Percentiles rank a stretch among this genome's conserved stretches.
These are phyloP conservation scores for Mellivora capensis DNA, from an alignment of 2,113 vertebrate genomes.

Conservation along the genomic window DNA sequence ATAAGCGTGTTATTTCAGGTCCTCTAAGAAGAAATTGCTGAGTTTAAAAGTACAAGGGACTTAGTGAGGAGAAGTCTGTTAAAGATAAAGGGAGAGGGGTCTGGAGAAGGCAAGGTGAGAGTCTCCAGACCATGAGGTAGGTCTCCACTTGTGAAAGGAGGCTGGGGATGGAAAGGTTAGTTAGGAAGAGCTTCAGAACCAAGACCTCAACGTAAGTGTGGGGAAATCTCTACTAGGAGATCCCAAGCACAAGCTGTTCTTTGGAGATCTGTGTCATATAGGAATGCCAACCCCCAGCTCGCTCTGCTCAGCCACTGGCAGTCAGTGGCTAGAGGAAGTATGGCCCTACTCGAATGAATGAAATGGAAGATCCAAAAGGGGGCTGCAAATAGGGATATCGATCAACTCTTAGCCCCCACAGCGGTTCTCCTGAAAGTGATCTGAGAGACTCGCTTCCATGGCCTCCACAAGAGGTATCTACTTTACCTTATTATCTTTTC, in stretches of 20 bases:
- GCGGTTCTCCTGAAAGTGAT: neutral
- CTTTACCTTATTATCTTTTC: neutral
- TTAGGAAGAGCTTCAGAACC: neutral
- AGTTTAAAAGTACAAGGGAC: neutral
- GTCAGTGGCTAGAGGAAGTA: neutral
- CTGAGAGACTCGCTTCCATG: neutral
- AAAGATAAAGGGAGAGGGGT: neutral
- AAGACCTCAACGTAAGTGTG: neutral
- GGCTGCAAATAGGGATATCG: neutral
- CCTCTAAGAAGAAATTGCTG: neutral
- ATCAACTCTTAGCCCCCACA: neutral
- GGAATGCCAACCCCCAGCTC: neutral
- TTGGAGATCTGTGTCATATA: neutral
- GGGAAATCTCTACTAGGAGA: neutral
- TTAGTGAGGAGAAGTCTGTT: neutral
- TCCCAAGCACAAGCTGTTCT: neutral
- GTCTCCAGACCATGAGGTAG: neutral
- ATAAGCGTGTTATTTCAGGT: neutral
- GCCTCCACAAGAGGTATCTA: neutral
- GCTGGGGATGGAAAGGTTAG: neutral
- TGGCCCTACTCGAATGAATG: neutral
- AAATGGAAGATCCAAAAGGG: neutral
- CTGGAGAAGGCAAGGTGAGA: neutral
- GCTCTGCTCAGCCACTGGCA: neutral
- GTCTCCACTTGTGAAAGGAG: neutral